phyloP scores from a whole-genome alignment of 2,113 vertebrate species.

The Mobula hypostoma region DNA sequence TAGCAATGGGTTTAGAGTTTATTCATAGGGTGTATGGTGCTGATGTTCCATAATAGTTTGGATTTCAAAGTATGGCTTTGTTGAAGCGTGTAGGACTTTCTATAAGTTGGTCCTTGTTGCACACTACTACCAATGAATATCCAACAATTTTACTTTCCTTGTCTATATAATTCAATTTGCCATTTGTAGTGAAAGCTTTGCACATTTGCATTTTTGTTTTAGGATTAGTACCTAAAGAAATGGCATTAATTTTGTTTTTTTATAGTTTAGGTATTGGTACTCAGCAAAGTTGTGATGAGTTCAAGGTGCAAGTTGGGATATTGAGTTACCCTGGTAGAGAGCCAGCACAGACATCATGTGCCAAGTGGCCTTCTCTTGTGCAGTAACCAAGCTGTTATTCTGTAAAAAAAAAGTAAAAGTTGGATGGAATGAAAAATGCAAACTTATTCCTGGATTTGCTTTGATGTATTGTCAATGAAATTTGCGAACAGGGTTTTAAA shows the following conservation, averaged over 20 bases:
- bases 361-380: too few relatives aligned
- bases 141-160: neutral
- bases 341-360: too few relatives aligned
- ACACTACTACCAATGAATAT: neutral
- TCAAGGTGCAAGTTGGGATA: too few relatives aligned
- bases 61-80: neutral
- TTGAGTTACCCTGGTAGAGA: too few relatives aligned
- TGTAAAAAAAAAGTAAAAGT: neutral
- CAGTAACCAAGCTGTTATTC: too few relatives aligned
- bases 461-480: neutral
- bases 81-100: neutral
- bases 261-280: neutral
- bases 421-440: neutral
- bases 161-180: neutral
- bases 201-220: neutral
- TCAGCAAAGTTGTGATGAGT: too few relatives aligned
- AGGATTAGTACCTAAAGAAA: neutral
- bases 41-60: neutral
- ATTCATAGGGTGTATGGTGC: neutral
- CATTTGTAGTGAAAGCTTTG: neutral
- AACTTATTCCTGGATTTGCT: neutral
- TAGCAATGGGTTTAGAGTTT: neutral
- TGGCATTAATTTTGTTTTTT: neutral
- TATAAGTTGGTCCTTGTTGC: neutral
- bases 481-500: neutral